Conservation (phyloP, 2,113 vertebrate species). For the rabbit (Oryctolagus cuniculus) region DNA sequence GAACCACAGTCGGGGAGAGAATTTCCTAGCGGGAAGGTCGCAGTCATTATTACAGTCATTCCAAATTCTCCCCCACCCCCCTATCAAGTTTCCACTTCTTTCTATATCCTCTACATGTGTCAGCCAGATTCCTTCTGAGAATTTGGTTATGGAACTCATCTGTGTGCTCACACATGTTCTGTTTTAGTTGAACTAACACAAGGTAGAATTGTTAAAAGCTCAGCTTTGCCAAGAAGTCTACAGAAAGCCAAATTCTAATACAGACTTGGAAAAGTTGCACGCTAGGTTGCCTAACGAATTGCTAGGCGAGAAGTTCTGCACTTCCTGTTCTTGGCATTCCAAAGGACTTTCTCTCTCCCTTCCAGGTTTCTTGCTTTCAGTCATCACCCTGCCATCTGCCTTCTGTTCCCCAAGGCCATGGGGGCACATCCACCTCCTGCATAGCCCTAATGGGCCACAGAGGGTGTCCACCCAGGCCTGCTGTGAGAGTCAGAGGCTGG, state of each 20-base stretch:
- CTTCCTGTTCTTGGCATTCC: not conserved
- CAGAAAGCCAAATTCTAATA: not conserved
- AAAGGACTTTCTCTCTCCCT: not conserved
- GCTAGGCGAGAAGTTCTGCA: not conserved
- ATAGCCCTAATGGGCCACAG: not conserved
- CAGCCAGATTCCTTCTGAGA: slow-evolving; percentile 21
- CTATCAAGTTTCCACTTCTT: slow-evolving; percentile 44
- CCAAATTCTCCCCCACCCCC: not conserved
- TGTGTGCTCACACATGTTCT: slow-evolving; percentile 34
- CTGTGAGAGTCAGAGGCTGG: fast-evolving
- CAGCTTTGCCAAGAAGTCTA: slow-evolving; percentile 52
- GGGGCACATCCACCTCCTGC: not conserved
- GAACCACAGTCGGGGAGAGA: not conserved
- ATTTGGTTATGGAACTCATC: slow-evolving; percentile 27
- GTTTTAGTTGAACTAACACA: slow-evolving; percentile 33
- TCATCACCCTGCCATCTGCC: not conserved
- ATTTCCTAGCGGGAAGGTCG: not conserved
- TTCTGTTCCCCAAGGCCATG: not conserved
- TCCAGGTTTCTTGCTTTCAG: not conserved
- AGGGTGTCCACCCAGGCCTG: not conserved
- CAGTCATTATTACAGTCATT: not conserved
- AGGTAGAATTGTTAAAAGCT: slow-evolving; percentile 18
- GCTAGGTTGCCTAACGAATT: not conserved
- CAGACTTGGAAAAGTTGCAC: slow-evolving; percentile 17
- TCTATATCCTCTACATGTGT: not conserved